Conservation (phyloP, 2,797 vertebrate species). For the Schizothorax lantsangensis region DNA sequence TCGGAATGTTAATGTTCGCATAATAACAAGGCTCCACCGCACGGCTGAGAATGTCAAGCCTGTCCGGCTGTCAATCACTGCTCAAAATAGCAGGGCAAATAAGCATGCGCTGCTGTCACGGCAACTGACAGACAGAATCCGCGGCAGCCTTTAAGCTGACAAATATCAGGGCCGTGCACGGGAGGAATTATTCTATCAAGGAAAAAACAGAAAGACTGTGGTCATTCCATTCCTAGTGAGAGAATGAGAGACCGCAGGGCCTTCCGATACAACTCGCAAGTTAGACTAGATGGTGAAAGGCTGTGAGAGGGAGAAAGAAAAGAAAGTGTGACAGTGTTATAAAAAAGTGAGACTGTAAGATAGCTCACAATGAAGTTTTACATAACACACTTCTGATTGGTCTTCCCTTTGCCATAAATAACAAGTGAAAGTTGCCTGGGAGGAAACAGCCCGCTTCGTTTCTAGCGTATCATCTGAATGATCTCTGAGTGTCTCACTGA, state of each 20-base stretch:
- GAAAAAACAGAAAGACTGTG: conserved; percentile 51
- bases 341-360: conserved; percentile 29
- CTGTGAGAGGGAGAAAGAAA: not conserved
- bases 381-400: conserved; percentile 14
- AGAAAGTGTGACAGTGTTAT: conserved; percentile 37
- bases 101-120: conserved; percentile 84
- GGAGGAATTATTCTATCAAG: conserved; percentile 74
- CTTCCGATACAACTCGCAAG: not conserved
- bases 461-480: conserved; percentile 1
- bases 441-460: conserved; percentile 20
- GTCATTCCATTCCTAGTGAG: conserved; percentile 50
- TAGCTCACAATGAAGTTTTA: conserved; percentile 28
- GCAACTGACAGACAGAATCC: conserved; percentile 84
- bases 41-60: conserved; percentile 89
- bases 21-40: conserved; percentile 96
- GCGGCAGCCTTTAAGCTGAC: conserved; percentile 78
- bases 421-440: conserved; percentile 3
- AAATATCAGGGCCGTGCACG: conserved; percentile 74
- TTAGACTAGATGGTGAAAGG: conserved; percentile 29
- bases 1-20: conserved; percentile 99
- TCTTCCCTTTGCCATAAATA: conserved; percentile 20
- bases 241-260: conserved; percentile 21
- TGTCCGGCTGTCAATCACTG: conserved; percentile 91
- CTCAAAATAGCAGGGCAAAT: conserved; percentile 92
- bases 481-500: not conserved